These are phyloP conservation scores for Cossypha dichroa DNA, from an alignment of 2,797 vertebrate genomes.

Conservation along the genomic window DNA sequence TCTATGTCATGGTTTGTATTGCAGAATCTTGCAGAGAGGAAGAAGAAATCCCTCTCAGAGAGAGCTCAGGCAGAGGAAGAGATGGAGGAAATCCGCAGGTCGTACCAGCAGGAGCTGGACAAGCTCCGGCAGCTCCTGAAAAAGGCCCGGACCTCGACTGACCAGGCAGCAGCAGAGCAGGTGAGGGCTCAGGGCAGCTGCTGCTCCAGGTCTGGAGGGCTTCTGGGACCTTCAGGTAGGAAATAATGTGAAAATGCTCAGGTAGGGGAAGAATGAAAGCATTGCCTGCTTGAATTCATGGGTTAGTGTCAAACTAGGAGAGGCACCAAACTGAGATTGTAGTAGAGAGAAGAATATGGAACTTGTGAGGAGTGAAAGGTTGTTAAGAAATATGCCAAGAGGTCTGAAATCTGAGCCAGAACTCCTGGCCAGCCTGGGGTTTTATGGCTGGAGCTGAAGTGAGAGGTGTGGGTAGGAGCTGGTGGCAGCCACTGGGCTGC, in stretches of 20 bases:
- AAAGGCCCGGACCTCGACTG: conserved; percentile 82
- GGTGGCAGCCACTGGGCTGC: background rate
- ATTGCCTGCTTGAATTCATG: background rate
- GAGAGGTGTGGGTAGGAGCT: background rate
- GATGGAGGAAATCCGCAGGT: conserved; percentile 86
- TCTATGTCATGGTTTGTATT: background rate
- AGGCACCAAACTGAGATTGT: background rate
- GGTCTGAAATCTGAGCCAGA: background rate
- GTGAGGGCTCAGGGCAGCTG: conserved; percentile 54
- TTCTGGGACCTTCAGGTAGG: background rate
- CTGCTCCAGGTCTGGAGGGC: background rate
- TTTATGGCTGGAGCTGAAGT: background rate
- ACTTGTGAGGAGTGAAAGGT: background rate
- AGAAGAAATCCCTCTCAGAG: conserved; percentile 87
- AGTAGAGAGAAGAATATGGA: background rate
- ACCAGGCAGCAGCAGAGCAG: conserved; percentile 86
- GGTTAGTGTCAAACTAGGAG: background rate
- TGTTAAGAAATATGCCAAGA: background rate
- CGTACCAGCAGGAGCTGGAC: conserved; percentile 85
- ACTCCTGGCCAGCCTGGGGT: background rate
- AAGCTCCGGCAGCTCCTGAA: conserved; percentile 84
- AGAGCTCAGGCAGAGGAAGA: conserved; percentile 88
- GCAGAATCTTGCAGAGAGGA: conserved; percentile 89
- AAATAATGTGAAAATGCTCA: background rate
- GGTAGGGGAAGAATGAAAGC: background rate